A percentile compares a stretch with the other conserved stretches of the same genome.
phyloP scores from a whole-genome alignment of 1,140 invertebrate genomes.

The Orius insidiosus region DNA sequence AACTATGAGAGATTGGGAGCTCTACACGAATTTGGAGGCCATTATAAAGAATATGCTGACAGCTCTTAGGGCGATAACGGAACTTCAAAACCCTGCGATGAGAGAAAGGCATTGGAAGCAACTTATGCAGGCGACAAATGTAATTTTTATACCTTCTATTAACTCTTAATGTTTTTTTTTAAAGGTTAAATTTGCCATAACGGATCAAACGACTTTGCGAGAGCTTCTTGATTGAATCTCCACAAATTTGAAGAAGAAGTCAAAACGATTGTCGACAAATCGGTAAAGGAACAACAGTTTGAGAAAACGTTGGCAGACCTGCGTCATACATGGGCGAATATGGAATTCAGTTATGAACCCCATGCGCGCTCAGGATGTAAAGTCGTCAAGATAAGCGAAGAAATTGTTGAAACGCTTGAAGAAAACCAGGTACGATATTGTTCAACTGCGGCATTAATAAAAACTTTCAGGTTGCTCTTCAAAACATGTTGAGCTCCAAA shows the following conservation, averaged over 20 bases:
- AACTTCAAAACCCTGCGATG: slow-evolving; percentile 87
- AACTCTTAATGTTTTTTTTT: slow-evolving; percentile 11
- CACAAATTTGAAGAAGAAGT: slow-evolving; percentile 90
- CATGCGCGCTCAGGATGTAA: slow-evolving; percentile 65
- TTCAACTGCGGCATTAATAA: neutral
- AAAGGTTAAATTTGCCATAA: slow-evolving; percentile 54
- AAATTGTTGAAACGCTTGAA: slow-evolving; percentile 81
- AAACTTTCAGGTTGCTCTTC: slow-evolving; percentile 42
- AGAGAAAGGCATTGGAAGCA: slow-evolving; percentile 84
- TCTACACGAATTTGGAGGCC: slow-evolving; percentile 49
- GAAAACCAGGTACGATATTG: slow-evolving; percentile 64
- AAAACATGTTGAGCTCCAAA: slow-evolving; percentile 86
- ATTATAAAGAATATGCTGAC: slow-evolving; percentile 73
- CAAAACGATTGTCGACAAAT: slow-evolving; percentile 85
- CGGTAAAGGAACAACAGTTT: slow-evolving; percentile 88
- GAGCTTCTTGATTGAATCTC: slow-evolving; percentile 74
- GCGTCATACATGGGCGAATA: slow-evolving; percentile 57
- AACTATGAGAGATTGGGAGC: slow-evolving; percentile 65
- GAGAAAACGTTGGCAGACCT: slow-evolving; percentile 80
- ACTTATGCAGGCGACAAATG: slow-evolving; percentile 78
- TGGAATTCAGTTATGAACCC: slow-evolving; percentile 65
- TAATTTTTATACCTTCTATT: slow-evolving; percentile 25
- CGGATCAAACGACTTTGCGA: slow-evolving; percentile 58
- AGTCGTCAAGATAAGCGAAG: slow-evolving; percentile 65
- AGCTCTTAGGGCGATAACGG: slow-evolving; percentile 71